Percentiles rank a stretch among this genome's conserved stretches.
Conservation (phyloP, 1,140 invertebrate species). For the Aphidius ervi region DNA sequence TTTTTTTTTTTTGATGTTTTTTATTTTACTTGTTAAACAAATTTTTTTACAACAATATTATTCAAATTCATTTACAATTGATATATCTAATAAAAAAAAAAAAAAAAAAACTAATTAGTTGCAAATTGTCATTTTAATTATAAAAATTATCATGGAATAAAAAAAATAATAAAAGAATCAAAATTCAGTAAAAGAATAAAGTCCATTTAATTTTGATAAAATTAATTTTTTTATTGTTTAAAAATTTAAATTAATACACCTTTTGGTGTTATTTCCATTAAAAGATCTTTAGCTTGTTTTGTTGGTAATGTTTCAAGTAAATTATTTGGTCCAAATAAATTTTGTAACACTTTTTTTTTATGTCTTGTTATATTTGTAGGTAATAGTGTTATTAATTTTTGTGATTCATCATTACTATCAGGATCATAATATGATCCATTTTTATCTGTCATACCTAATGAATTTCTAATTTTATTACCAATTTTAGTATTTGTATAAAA, state of each 20-base stretch:
- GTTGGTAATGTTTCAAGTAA: slow-evolving; percentile 65
- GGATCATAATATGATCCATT: slow-evolving; percentile 58
- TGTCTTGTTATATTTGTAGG: slow-evolving; percentile 67
- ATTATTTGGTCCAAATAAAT: slow-evolving; percentile 58
- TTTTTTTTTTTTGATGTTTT: no score
- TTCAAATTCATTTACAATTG: no score
- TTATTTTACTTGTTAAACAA: no score
- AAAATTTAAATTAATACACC: slow-evolving; percentile 30
- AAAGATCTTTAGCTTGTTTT: slow-evolving; percentile 76
- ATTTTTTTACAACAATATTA: no score
- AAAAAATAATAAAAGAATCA: no score
- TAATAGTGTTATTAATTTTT: slow-evolving; percentile 73
- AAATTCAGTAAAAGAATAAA: no score
- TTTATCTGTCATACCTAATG: slow-evolving; percentile 57
- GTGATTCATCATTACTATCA: slow-evolving; percentile 61
- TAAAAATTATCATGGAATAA: no score
- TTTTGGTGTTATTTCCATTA: slow-evolving; percentile 70
- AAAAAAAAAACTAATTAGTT: no score
- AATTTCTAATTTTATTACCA: slow-evolving; percentile 63
- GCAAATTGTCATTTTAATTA: no score
- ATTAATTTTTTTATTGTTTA: slow-evolving; percentile 8
- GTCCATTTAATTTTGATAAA: no score
- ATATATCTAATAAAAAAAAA: no score
- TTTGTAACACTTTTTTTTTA: slow-evolving; percentile 60
- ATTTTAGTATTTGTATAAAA: slow-evolving; percentile 66